Conservation (phyloP, 1,140 invertebrate species). For the Bursaphelenchus mucronatus region DNA sequence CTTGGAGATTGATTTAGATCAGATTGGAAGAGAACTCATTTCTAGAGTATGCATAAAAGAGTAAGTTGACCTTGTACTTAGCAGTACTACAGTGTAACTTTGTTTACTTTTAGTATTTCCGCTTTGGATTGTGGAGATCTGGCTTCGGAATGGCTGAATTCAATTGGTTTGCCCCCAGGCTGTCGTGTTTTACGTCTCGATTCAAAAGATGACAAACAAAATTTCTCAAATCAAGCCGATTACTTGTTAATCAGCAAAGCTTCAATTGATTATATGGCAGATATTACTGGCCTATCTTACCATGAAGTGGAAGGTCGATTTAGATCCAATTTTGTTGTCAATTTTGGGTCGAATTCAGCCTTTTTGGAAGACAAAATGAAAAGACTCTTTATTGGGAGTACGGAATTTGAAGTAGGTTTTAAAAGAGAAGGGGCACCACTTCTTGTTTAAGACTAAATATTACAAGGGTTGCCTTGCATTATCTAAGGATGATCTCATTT, state of each 20-base stretch:
- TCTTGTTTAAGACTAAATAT: conserved; percentile 26
- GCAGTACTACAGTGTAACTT: not conserved
- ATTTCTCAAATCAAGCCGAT: conserved; percentile 80
- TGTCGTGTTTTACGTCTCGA: conserved; percentile 7
- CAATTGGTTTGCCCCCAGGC: conserved; percentile 59
- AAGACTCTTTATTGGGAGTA: conserved; percentile 70
- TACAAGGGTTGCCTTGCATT: conserved; percentile 12
- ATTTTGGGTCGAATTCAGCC: conserved; percentile 56
- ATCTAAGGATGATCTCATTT: conserved; percentile 26
- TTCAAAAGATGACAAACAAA: conserved; percentile 51
- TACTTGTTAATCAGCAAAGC: conserved; percentile 75
- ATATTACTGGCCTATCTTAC: conserved; percentile 64
- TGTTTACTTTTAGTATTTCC: conserved; percentile 62
- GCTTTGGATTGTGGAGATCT: conserved; percentile 74
- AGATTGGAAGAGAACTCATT: not conserved
- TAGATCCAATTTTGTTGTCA: conserved; percentile 67
- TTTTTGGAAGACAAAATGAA: conserved; percentile 76
- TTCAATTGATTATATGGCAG: conserved; percentile 71
- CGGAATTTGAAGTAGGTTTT: conserved; percentile 68
- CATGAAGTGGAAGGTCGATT: conserved; percentile 65
- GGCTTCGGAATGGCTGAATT: conserved; percentile 73
- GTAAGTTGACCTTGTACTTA: conserved; percentile 8
- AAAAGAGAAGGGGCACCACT: not conserved
- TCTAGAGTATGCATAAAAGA: conserved; percentile 6
- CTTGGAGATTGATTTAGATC: not conserved